These are phyloP conservation scores for Drosophila nigromelanica DNA, from an alignment of 1,140 invertebrate genomes.

Conservation along the genomic window DNA sequence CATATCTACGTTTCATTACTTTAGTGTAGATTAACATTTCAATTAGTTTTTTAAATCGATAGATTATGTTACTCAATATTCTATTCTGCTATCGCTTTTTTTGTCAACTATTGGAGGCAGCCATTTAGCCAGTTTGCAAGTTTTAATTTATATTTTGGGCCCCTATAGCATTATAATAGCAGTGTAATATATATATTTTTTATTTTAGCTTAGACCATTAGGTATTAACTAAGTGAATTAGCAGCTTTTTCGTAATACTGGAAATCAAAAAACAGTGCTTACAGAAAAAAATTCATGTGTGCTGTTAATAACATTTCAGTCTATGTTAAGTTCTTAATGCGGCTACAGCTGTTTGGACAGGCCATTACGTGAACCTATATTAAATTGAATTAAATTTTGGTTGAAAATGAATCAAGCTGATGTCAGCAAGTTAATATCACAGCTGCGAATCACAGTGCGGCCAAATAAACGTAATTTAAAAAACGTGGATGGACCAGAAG, in stretches of 20 bases:
- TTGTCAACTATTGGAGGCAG: too few species aligned
- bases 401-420: slow-evolving; percentile 91
- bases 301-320: slow-evolving; percentile 6
- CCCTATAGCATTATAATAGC: too few species aligned
- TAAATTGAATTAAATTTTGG: slow-evolving; percentile 12
- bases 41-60: background rate
- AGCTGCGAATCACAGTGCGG: slow-evolving; percentile 88
- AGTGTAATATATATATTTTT: too few species aligned
- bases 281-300: background rate
- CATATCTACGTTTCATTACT: background rate
- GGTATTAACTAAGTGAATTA: too few species aligned
- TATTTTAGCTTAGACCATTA: too few species aligned
- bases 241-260: background rate
- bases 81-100: background rate
- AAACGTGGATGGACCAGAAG: slow-evolving; percentile 89
- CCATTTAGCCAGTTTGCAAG: too few species aligned
- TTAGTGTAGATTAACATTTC: background rate
- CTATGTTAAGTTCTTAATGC: background rate
- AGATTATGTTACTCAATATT: background rate
- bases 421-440: slow-evolving; percentile 89
- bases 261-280: background rate
- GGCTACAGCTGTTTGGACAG: slow-evolving; percentile 46
- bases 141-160: too few species aligned
- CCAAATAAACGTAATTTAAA: slow-evolving; percentile 87
- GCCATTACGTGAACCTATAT: slow-evolving; percentile 60